phyloP scores from a whole-genome alignment of 2,797 vertebrate species.

The Pseudocheirus occidentalis region DNA sequence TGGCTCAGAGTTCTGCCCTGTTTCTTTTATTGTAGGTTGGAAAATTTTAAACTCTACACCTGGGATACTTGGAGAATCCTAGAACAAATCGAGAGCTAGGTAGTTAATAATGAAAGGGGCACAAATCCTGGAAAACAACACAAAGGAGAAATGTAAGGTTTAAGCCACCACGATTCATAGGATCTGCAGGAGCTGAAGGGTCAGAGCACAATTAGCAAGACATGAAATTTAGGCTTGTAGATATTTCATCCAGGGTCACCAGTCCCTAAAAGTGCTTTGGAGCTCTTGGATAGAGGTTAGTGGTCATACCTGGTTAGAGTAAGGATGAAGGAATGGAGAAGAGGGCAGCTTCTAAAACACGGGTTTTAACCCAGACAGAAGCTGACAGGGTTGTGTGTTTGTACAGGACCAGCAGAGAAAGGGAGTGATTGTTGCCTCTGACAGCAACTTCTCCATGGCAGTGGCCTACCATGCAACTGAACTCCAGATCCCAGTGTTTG shows the following conservation, averaged over 20 bases:
- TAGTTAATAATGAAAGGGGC: background rate
- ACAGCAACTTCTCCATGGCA: slow-evolving; percentile 93
- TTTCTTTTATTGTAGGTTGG: background rate
- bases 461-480: slow-evolving; percentile 91
- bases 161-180: background rate
- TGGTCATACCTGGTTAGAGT: background rate
- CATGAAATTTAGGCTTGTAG: background rate
- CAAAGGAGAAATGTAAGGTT: background rate
- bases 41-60: background rate
- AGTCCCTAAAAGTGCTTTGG: background rate
- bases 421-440: slow-evolving; percentile 92
- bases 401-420: slow-evolving; percentile 92
- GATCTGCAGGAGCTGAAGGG: background rate
- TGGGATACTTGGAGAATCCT: background rate
- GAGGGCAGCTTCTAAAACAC: background rate
- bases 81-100: background rate
- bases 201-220: background rate
- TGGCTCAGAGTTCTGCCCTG: background rate
- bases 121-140: background rate
- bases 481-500: slow-evolving; percentile 90
- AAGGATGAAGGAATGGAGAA: background rate
- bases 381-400: background rate
- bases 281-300: background rate
- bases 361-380: background rate
- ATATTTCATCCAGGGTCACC: background rate